Conservation (phyloP, 1,140 invertebrate species). For the Drosophila arawakana region DNA sequence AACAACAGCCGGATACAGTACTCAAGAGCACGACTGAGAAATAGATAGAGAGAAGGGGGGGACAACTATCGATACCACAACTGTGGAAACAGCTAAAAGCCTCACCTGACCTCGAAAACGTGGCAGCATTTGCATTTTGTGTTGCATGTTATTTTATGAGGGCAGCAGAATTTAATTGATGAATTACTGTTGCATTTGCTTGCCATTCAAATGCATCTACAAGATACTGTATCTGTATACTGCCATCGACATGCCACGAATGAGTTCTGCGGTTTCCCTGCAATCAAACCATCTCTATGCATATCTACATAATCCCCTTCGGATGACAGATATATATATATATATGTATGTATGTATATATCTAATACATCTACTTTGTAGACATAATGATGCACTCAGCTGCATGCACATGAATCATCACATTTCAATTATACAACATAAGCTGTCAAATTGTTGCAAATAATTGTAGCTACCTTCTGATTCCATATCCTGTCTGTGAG, state of each 20-base stretch:
- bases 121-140: slow-evolving; percentile 63
- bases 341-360: slow-evolving; percentile 3
- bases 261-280: slow-evolving; percentile 55
- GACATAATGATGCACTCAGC: slow-evolving; percentile 52
- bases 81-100: slow-evolving; percentile 47
- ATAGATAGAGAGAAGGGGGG: too few species aligned
- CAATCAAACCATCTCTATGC: slow-evolving; percentile 29
- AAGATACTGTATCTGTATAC: slow-evolving; percentile 12
- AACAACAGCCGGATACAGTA: too few species aligned
- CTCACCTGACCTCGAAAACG: slow-evolving; percentile 42
- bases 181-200: slow-evolving; percentile 69
- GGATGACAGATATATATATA: not conserved
- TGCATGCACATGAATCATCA: slow-evolving; percentile 66
- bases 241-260: slow-evolving; percentile 13
- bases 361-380: not conserved
- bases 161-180: slow-evolving; percentile 70
- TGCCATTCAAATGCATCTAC: slow-evolving; percentile 33
- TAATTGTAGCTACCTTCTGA: slow-evolving; percentile 54
- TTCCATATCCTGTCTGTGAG: not conserved
- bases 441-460: slow-evolving; percentile 48
- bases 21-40: too few species aligned
- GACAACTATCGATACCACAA: slow-evolving; percentile 13
- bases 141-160: slow-evolving; percentile 57
- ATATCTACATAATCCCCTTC: slow-evolving; percentile 36
- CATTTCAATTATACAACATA: slow-evolving; percentile 66